Base-by-base conservation (phyloP, 2,113 vertebrate species). In the Pangasianodon hypophthalmus region DNA sequence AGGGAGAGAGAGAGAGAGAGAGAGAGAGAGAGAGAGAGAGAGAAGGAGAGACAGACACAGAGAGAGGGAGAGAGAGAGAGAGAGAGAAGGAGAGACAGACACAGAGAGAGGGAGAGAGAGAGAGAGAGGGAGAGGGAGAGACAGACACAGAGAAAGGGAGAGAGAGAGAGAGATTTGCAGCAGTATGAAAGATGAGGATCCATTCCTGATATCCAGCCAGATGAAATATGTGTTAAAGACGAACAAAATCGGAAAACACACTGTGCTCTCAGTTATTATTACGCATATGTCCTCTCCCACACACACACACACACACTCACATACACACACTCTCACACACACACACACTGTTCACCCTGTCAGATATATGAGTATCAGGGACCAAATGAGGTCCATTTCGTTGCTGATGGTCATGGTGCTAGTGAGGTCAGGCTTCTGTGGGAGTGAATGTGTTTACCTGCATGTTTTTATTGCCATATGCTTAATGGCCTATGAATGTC, bases 401-500 rank as follows among this genome's bases (percentile, higher is more conserved):
- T 64, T 46, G 71, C 71, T 71, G 83, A 90, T 91, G 89, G 92
- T 86, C 60, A 24, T 77, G 64, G 67, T 71, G 85, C 67, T 81
- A 58, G 84, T 91, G 86, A 91, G 91, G 91, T 91, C 80, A 88
- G 56, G 86, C 41, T 60, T 69, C 82, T 50, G 41, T 41, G 67
- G 87, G 87, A 79, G 88, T 80, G 88, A 90, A 85, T 62, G 89
- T 90, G 87, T 90, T 91, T 91, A 91, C 91, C 89, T 91, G 84
- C 89, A 88, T 91, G 80, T 83, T 83, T 56, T 91, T 90, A 91
- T 88, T 90, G 87, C 89, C 77, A 88, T 90, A 87, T 90, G 87
- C 79, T 91, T 90, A 91, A 91, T 91, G 89, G 91, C 83, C 91
- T 91, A 86, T 91, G 89, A 91, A 91, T 86, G 91, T 91, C 91